Base-by-base conservation (phyloP, 2,797 vertebrate species). In the Sandelia bainsii region DNA sequence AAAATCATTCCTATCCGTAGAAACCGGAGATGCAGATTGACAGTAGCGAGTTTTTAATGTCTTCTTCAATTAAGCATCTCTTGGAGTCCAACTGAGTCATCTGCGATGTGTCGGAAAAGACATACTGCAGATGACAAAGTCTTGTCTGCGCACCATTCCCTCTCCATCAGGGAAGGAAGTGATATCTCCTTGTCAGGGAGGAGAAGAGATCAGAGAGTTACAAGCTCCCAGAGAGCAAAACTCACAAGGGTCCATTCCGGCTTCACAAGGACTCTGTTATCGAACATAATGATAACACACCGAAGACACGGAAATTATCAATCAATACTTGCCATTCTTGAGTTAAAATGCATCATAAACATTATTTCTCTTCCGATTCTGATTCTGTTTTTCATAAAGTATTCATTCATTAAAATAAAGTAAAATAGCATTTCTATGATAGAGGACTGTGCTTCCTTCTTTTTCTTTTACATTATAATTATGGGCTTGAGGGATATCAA, bases 401-500 rank as follows among this genome's bases (percentile, higher is more conserved):
- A 83, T 84, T 87, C 69, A 63, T 82, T 84, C 29, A 46, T 88
- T 79, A 58, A 46, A 78, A 82, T 61, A 73, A 64, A 82, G 69
- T 40, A 40, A 75, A 89, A 81, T 68, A 69, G 62, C 78, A 79
- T 77, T 71, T 59, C 63, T 79, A 57, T 69, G 50, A 85, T 80
- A 58, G 77, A 69, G 52, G 48, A 70, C 71, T 69, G 60, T 53
- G 66, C 82, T 76, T 84, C 79, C 70, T 63, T 73, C 72, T 65
- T 51, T 62, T 70, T 72, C 72, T 87, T 81, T 70, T 63, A 67
- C 87, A 84, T 91, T 85, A 85, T 91, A 91, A 92, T 91, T 84
- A 87, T 66, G 69, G 86, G 87, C 87, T 89, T 92, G 90, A 92
- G 86, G 85, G 90, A 90, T 91, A 92, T 93, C 91, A 93, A 93